Conservation (phyloP, 2,797 vertebrate genomes). For the Arnoldichthys spilopterus region DNA sequence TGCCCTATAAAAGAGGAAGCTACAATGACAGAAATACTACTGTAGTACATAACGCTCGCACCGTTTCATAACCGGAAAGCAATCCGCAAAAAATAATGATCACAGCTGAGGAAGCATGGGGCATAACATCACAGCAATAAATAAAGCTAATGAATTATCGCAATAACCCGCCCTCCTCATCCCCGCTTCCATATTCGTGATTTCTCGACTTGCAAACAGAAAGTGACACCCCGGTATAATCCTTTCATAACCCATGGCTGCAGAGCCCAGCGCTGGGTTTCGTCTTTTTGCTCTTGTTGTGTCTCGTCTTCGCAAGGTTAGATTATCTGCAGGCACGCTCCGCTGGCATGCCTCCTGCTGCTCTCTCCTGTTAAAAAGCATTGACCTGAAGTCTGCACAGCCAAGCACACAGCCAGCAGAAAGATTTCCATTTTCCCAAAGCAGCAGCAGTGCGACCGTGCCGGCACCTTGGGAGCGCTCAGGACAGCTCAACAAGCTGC, state of each 20-base stretch:
- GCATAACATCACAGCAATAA: constrained; percentile 41
- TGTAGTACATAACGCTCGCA: background rate
- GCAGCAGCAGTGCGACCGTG: background rate
- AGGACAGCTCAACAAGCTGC: background rate
- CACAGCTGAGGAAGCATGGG: constrained; percentile 13
- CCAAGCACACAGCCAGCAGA: constrained; percentile 12
- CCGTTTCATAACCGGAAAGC: background rate
- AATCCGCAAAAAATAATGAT: constrained; percentile 35
- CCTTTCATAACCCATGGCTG: constrained; percentile 22
- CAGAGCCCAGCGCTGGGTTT: background rate
- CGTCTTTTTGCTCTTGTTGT: constrained; percentile 22
- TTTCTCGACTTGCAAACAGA: constrained; percentile 24
- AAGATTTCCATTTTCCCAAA: constrained; percentile 23
- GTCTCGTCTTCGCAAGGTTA: constrained; percentile 34
- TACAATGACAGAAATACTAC: constrained; percentile 11
- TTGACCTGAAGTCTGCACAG: constrained; percentile 30
- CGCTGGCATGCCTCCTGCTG: background rate
- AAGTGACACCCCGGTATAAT: constrained; percentile 32
- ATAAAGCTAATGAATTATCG: constrained; percentile 30
- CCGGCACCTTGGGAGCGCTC: background rate
- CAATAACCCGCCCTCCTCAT: constrained; percentile 25
- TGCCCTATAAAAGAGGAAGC: constrained; percentile 10
- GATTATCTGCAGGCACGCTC: constrained; percentile 29
- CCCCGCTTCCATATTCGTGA: constrained; percentile 28
- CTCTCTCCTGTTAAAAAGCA: constrained; percentile 17